Base-by-base conservation (phyloP, 2,797 vertebrate genomes). In the Pseudopleuronectes americanus region DNA sequence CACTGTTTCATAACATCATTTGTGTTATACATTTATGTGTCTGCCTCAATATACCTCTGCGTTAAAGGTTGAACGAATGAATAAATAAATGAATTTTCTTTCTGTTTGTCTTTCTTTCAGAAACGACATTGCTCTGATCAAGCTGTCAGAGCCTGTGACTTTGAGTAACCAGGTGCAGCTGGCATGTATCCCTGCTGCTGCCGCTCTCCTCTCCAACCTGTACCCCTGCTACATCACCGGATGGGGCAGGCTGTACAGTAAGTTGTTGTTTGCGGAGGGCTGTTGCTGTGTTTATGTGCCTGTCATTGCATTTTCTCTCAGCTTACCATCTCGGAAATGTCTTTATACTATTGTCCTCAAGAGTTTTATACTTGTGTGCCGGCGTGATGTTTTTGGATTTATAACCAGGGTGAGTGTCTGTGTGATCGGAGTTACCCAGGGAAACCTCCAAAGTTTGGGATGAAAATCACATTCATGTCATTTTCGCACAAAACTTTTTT, bases 211-310 rank as follows among this genome's bases (percentile, higher is more conserved):
- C 57, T 7, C 87, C 72, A 93, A 94, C 87, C 85, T 91, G 66
- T 91, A 92, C 77, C 89, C 94, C 74, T 95, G 95, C 87, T 95
- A 94, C 87, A 91, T 95, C 89, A 92, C 93, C 0, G 95, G 95
- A 66, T 95, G 94, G 95, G 95, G 95, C 74, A 87, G 94, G 57
- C 28, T 94, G 70, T 92, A 68, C 87, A 95, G 95, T 95, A 87
- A 91, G 89, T 79, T n/a, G 1, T 43, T 55, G 21, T 38, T 53
- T 67, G 23, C 52, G 43, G 21, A 53, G 16, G 56, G 17, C 52
- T 4, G 36, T 55, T 0, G 4, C 12, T 21, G 17, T 38, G 19
- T 70, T 57, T 36, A 49, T 61, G 22, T 53, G 10, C 26, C 45
- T 28, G 16, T 52, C 16, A n/a, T 62, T 36, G 14, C 52, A 8